Evolutionary conservation across 2,113 vertebrate genomes (phyloP).

Genomic region (Electrona antarctica): DNA sequence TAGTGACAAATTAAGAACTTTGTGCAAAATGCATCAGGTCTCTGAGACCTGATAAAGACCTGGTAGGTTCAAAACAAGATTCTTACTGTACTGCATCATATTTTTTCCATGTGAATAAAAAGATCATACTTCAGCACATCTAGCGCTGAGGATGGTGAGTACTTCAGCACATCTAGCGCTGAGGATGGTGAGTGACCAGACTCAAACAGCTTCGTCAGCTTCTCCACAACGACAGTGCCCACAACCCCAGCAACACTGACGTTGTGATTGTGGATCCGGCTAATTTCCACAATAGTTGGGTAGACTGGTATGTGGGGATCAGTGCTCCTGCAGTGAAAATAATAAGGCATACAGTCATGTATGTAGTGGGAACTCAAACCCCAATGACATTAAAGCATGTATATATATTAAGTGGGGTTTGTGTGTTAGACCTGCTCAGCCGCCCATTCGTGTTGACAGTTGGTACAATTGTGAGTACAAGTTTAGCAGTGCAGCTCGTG

Average conservation of each 20-base stretch:
- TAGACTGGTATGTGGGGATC: background rate
- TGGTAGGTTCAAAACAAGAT: no score
- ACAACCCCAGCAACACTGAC: background rate
- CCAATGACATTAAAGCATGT: background rate
- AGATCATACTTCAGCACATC: background rate
- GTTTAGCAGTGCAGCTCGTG: background rate
- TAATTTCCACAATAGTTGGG: background rate
- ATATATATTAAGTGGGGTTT: background rate
- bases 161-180: background rate
- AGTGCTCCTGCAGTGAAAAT: background rate
- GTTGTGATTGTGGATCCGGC: background rate
- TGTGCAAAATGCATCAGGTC: no score
- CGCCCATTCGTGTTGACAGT: background rate
- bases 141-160: background rate
- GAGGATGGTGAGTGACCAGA: background rate
- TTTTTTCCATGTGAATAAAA: no score
- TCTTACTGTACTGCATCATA: no score
- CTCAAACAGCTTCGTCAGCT: conserved; percentile 1
- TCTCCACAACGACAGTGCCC: background rate
- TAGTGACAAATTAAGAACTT: no score
- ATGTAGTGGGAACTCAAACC: background rate
- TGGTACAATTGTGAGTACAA: background rate
- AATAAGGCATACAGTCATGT: background rate
- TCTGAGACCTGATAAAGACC: no score
- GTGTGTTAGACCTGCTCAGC: no score